Percentiles rank a stretch among this genome's conserved stretches.
Evolutionary conservation across 2,888 invertebrate species (phyloP).

Genomic region (Caenorhabditis wallacei): DNA sequence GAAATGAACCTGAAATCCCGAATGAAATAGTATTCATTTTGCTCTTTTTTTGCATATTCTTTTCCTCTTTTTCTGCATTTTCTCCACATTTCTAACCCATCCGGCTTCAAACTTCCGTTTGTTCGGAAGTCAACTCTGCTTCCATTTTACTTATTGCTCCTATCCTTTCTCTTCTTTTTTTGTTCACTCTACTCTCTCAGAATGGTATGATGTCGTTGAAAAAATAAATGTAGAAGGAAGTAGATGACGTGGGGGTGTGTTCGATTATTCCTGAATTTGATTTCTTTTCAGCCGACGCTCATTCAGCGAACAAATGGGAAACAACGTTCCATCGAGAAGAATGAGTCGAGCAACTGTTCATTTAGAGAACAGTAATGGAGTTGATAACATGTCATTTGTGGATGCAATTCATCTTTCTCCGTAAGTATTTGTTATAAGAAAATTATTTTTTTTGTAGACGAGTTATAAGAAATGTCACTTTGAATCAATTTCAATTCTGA

Average conservation of each 20-base stretch:
- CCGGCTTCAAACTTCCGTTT: conserved; percentile 47
- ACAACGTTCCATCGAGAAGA: conserved; percentile 62
- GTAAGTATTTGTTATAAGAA: conserved; percentile 23
- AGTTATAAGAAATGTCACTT: no score
- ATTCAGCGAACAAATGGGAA: conserved; percentile 67
- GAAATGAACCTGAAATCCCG: conserved; percentile 13
- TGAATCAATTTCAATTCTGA: no score
- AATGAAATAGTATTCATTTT: conserved; percentile 11
- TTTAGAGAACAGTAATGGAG: conserved; percentile 60
- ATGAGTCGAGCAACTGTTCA: conserved; percentile 65
- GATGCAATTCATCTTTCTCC: conserved; percentile 63
- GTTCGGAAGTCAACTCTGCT: conserved; percentile 53
- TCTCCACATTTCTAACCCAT: conserved; percentile 38
- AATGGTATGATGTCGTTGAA: conserved; percentile 40
- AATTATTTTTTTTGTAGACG: not conserved
- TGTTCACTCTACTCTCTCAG: not conserved
- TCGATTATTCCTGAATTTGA: not conserved
- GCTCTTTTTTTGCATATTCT: conserved; percentile 31
- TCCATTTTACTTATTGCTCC: conserved; percentile 54
- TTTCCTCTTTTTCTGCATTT: conserved; percentile 6
- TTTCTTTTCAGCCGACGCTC: conserved; percentile 60
- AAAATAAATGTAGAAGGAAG: conserved; percentile 33
- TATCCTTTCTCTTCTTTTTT: conserved; percentile 23
- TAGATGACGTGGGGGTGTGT: conserved; percentile 35
- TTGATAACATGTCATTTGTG: conserved; percentile 60